A percentile compares a stretch with the other conserved stretches of the same genome.
Conservation (phyloP, 2,888 invertebrate genomes). For the Drosophila merina region DNA sequence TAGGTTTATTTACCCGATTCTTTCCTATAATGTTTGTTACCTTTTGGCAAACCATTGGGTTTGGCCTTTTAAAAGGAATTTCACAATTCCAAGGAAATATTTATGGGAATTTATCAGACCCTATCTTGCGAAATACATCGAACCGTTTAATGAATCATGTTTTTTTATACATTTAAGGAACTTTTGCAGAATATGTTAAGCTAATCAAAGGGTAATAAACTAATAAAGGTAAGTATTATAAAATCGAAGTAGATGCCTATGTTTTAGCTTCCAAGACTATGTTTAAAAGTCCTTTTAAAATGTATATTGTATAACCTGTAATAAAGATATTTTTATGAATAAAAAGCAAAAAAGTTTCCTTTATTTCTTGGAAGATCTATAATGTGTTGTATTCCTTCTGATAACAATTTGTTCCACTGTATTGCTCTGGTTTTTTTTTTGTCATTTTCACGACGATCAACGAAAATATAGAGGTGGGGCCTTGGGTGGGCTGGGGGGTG, state of each 20-base stretch:
- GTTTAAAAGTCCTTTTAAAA: too few relatives aligned
- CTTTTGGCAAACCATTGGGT: neutral
- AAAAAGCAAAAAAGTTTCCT: too few relatives aligned
- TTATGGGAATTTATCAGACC: conserved; percentile 1
- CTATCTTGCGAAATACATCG: neutral
- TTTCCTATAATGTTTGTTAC: neutral
- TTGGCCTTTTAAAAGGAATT: conserved; percentile 1
- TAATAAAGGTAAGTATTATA: too few relatives aligned
- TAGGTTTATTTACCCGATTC: too few relatives aligned
- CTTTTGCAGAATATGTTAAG: neutral
- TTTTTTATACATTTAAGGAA: neutral
- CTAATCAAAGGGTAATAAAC: too few relatives aligned
- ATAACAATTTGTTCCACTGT: conserved; percentile 30
- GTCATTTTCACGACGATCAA: conserved; percentile 9
- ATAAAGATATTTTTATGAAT: too few relatives aligned
- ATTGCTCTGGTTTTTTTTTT: neutral
- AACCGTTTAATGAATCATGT: neutral
- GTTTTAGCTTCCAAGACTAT: too few relatives aligned
- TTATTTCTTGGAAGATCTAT: neutral
- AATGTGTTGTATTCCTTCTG: neutral
- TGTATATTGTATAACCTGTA: too few relatives aligned
- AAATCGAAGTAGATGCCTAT: too few relatives aligned
- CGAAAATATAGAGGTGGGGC: conserved; percentile 13
- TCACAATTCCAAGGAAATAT: conserved; percentile 20
- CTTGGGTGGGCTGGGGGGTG: conserved; percentile 40